A percentile compares a stretch with the other conserved stretches of the same genome.
Conservation (phyloP, 2,888 invertebrate genomes). For the Notodonta ziczac region DNA sequence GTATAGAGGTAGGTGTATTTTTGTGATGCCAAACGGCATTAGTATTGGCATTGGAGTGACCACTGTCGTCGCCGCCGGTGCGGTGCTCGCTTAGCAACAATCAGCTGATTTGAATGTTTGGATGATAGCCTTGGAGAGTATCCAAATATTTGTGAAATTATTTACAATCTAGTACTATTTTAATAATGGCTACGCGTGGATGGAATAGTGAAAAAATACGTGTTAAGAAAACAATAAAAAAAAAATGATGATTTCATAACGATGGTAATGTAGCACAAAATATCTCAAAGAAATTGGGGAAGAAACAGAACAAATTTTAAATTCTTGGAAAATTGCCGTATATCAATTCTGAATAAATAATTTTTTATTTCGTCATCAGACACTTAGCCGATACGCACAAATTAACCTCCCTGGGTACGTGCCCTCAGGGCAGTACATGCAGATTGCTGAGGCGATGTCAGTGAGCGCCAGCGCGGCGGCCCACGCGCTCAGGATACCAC, state of each 20-base stretch:
- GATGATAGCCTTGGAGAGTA: slow-evolving; percentile 29
- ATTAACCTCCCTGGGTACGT: neutral
- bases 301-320: no score
- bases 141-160: slow-evolving; percentile 30
- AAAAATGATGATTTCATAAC: no score
- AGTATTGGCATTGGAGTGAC: slow-evolving; percentile 50
- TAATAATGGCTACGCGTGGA: neutral
- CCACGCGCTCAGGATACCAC: neutral
- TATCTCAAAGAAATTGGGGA: no score
- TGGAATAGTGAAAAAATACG: neutral
- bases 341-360: no score
- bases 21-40: slow-evolving; percentile 58
- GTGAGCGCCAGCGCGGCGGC: neutral
- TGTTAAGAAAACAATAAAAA: no score
- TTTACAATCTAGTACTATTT: slow-evolving; percentile 13
- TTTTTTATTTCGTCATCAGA: no score
- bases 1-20: slow-evolving; percentile 34
- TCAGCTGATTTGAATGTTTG: slow-evolving; percentile 34
- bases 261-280: no score
- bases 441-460: neutral
- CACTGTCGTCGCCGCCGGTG: slow-evolving; percentile 31
- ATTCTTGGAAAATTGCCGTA: no score
- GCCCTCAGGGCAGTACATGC: neutral
- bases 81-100: slow-evolving; percentile 39
- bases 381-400: slow-evolving; percentile 4